Evolutionary conservation across 2,113 vertebrate species (phyloP).

Genomic region (Corythornis madagascariensis): DNA sequence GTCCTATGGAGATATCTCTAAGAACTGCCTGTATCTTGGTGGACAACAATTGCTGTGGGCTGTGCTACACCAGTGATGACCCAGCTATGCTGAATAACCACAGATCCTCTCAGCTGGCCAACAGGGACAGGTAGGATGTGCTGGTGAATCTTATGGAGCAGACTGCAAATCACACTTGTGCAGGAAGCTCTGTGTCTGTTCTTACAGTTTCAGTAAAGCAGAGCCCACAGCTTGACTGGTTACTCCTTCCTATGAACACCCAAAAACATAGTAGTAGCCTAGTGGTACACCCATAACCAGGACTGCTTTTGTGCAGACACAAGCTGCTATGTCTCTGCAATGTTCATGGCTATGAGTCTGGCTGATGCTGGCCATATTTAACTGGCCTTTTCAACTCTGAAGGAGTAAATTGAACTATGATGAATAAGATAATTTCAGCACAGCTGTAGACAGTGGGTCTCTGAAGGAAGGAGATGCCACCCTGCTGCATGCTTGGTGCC

Average conservation of each 20-base stretch:
- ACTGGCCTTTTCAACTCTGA: not conserved
- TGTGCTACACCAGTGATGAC: not conserved
- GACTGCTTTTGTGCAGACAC: not conserved
- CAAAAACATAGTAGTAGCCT: not conserved
- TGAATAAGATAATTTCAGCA: not conserved
- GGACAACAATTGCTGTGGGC: not conserved
- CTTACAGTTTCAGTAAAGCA: not conserved
- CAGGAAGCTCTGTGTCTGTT: not conserved
- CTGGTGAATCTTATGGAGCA: rapidly evolving
- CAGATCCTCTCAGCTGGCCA: not conserved
- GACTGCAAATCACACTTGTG: not conserved
- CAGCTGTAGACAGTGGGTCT: not conserved
- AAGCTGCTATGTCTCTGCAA: not conserved
- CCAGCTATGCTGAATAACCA: not conserved
- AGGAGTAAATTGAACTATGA: not conserved
- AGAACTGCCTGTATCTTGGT: not conserved
- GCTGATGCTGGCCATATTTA: not conserved
- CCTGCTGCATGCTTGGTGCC: not conserved
- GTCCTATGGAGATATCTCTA: not conserved
- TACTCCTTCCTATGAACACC: not conserved
- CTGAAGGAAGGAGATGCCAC: not conserved
- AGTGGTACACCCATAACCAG: rapidly evolving
- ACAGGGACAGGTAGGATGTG: not conserved
- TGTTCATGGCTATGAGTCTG: not conserved
- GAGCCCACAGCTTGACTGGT: not conserved